Evolutionary conservation across 2,113 vertebrate genomes (phyloP).

Genomic region (Macrotis lagotis): DNA sequence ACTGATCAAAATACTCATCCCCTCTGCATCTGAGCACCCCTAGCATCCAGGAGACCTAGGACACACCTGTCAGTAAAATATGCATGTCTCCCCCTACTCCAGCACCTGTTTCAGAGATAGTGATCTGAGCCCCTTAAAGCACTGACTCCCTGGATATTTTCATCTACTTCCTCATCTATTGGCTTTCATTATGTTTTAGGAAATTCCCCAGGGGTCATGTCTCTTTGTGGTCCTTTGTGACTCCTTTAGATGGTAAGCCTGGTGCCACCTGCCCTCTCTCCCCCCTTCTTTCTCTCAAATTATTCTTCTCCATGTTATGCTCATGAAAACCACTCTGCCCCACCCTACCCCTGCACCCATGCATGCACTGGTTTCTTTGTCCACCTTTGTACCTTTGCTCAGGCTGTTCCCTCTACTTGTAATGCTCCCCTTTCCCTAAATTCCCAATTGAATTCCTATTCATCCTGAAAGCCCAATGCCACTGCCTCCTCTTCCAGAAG

Average conservation of each 20-base stretch:
- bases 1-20: background rate
- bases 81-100: background rate
- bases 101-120: background rate
- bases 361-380: background rate
- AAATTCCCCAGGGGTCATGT: background rate
- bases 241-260: background rate
- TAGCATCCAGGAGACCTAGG: background rate
- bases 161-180: background rate
- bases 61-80: background rate
- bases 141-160: conserved; percentile 7
- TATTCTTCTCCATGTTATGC: background rate
- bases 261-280: background rate
- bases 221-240: background rate
- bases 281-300: background rate
- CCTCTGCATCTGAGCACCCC: background rate
- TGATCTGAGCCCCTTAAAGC: background rate
- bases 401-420: background rate
- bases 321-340: background rate
- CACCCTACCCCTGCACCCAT: background rate
- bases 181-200: conserved; percentile 18
- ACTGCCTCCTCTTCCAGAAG: background rate
- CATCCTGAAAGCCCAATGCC: background rate
- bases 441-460: background rate
- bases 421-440: background rate
- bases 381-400: background rate